Conservation (phyloP, 2,888 invertebrate genomes). For the Cheilosia vulpina region DNA sequence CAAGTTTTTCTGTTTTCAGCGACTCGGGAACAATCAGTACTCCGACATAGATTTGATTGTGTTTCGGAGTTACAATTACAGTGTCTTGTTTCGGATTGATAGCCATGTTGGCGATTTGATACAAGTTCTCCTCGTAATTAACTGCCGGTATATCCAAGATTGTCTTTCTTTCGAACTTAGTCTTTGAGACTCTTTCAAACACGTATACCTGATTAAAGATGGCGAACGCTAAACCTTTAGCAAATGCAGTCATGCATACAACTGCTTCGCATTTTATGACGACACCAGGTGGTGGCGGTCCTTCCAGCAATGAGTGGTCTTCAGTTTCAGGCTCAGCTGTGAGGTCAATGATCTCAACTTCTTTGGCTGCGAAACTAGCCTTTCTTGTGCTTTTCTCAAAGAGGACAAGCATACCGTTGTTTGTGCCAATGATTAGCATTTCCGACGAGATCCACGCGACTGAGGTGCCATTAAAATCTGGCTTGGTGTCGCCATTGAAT, state of each 20-base stretch:
- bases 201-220: constrained; percentile 90
- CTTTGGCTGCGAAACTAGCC: constrained; percentile 86
- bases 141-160: constrained; percentile 84
- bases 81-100: constrained; percentile 82
- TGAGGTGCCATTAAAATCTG: constrained; percentile 89
- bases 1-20: constrained; percentile 85
- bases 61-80: constrained; percentile 86
- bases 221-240: constrained; percentile 90
- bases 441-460: constrained; percentile 93
- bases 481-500: constrained; percentile 90
- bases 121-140: constrained; percentile 80
- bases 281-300: constrained; percentile 40
- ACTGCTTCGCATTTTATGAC: constrained; percentile 69
- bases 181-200: constrained; percentile 91
- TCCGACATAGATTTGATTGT: constrained; percentile 89
- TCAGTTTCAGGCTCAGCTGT: constrained; percentile 78
- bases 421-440: constrained; percentile 89
- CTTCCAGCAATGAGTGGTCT: not conserved
- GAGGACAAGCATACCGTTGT: constrained; percentile 89
- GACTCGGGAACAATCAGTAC: constrained; percentile 87
- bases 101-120: constrained; percentile 82
- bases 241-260: constrained; percentile 83
- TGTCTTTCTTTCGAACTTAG: constrained; percentile 88
- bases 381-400: constrained; percentile 94
- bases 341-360: constrained; percentile 80